Percentiles rank a stretch among this genome's conserved stretches.
phyloP scores from a whole-genome alignment of 2,888 invertebrate species.

The Diloba caeruleocephala region DNA sequence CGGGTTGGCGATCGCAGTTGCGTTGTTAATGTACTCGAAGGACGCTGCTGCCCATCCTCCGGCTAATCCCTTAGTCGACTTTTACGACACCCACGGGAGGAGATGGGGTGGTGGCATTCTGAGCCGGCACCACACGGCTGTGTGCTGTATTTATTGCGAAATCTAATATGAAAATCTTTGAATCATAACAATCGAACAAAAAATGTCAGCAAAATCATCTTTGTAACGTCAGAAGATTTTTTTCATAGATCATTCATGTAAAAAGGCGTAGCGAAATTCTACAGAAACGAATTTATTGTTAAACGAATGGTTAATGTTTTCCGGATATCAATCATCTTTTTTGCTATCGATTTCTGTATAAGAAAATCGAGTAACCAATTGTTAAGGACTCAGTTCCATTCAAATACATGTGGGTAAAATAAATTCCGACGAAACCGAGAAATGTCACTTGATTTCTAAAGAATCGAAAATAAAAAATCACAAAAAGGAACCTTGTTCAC shows the following conservation, averaged over 20 bases:
- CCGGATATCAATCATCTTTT: conserved; percentile 29
- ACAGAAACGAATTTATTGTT: conserved; percentile 21
- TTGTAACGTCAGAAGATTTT: neutral
- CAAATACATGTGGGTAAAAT: conserved; percentile 26
- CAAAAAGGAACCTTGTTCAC: conserved; percentile 32
- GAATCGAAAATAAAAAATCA: conserved; percentile 11
- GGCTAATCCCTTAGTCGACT: no score
- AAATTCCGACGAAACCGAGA: conserved; percentile 48
- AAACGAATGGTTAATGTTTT: conserved; percentile 27
- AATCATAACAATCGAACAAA: conserved; percentile 10
- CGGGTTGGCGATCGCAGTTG: no score
- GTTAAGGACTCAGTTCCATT: conserved; percentile 7
- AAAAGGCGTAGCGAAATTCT: conserved; percentile 16
- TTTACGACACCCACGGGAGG: no score
- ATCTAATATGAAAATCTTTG: neutral
- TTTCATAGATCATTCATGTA: conserved; percentile 4
- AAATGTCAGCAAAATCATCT: conserved; percentile 8
- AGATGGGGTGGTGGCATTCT: no score
- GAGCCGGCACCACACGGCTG: no score
- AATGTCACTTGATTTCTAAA: conserved; percentile 13
- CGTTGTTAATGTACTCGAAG: no score
- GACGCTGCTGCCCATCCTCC: no score
- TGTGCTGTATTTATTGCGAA: no score
- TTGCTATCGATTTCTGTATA: conserved; percentile 14
- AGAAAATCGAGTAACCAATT: conserved; percentile 12